Base-by-base conservation (phyloP, 2,888 invertebrate genomes). In the Perdita meconis region DNA sequence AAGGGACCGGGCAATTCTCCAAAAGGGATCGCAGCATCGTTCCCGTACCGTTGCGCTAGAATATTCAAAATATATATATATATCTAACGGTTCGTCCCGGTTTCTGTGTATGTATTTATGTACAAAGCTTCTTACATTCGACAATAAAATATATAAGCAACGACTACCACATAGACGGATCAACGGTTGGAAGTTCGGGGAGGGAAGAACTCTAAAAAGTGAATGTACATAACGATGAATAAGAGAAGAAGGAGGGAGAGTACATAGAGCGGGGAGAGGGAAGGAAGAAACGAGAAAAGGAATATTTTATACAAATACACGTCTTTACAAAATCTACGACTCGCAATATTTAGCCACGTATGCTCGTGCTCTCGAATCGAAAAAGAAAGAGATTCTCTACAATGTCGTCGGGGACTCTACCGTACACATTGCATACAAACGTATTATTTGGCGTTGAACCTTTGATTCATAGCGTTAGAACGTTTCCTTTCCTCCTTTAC, bases 401-500 rank as follows among this genome's bases (percentile, higher is more conserved):
- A 56, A 77, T 50, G 75, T 73, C 72, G 53, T 79, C 59, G 42
- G 38, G 61, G 19, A 47, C 47, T 19, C 67, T 67, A 80, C 66
- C 61, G 63, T 59, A 74, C 82, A 81, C 57, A 77, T 55, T 73
- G 73, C 69, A 57, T 75, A 77, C 77, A 78, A 47, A 47, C 19
- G 47, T 47, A 47, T 47, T 83, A 87, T 87, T 87, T 87, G 86
- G 86, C 87, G 87, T 87, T 47, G 81, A 82, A 82, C 78, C 83
- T 87, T 87, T 87, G 87, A 87, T 87, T 87, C 80, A 59, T 80
- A 86, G 69, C 77, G 64, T 78, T 72, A 57, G 72, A 76, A 30
- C 30, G 6, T 30, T 30, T 30, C 6, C 30, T 30, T n/a, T n/a
- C 67, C 66, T 79, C 64, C 44, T 22, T 73, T 70, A 81, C 84